Percentiles rank a stretch among this genome's conserved stretches.
Evolutionary conservation across 2,797 vertebrate genomes (phyloP).

Genomic region (Sebastes kiyomatsui): DNA sequence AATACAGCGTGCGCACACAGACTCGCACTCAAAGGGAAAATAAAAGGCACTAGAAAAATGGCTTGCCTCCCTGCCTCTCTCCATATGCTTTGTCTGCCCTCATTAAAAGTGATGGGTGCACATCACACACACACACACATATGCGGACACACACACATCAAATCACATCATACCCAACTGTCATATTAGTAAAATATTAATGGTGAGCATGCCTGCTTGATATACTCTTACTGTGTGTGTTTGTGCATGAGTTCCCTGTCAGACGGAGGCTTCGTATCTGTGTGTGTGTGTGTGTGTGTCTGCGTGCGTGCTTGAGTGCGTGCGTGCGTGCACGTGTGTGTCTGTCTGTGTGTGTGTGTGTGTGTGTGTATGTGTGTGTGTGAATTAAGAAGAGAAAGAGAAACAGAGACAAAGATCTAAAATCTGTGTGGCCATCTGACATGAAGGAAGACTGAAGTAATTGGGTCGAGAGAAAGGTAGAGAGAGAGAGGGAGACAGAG

Average conservation of each 20-base stretch:
- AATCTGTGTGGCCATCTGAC: constrained; percentile 47
- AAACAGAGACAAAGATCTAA: constrained; percentile 52
- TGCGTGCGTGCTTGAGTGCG: neutral
- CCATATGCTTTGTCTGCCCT: constrained; percentile 78
- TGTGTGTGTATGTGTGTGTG: neutral
- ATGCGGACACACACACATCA: constrained; percentile 39
- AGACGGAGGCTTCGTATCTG: neutral
- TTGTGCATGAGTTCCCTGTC: constrained; percentile 42
- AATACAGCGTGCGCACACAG: constrained; percentile 3
- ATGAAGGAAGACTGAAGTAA: constrained; percentile 62
- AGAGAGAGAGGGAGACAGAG: neutral
- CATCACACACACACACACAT: constrained; percentile 57
- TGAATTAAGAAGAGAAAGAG: constrained; percentile 15
- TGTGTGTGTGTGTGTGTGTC: neutral
- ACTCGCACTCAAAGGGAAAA: constrained; percentile 54
- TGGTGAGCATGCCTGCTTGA: constrained; percentile 65
- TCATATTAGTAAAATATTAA: constrained; percentile 83
- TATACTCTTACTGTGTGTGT: constrained; percentile 51
- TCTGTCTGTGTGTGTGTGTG: neutral
- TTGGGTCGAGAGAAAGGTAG: constrained; percentile 46
- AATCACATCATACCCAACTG: constrained; percentile 69
- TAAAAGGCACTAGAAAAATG: constrained; percentile 50
- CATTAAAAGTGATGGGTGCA: constrained; percentile 84
- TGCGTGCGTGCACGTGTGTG: neutral
- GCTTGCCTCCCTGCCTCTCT: constrained; percentile 54